phyloP scores from a whole-genome alignment of 2,888 invertebrate species.

The Epistrophe grossulariae region DNA sequence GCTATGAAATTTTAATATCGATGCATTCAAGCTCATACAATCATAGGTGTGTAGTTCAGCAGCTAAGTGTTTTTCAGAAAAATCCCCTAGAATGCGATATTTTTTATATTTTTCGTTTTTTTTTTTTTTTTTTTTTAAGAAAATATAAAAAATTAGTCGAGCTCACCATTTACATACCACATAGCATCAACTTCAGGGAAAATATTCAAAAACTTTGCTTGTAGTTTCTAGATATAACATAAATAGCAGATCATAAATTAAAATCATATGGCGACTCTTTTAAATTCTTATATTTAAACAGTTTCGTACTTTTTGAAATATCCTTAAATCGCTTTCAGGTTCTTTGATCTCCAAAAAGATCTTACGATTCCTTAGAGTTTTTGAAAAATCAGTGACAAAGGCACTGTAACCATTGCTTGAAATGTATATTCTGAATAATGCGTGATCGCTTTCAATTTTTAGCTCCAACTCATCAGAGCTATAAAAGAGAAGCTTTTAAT shows the following conservation, averaged over 20 bases:
- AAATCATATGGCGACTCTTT: not conserved
- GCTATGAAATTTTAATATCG: constrained; percentile 78
- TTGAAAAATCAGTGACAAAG: constrained; percentile 78
- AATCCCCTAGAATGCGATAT: constrained; percentile 76
- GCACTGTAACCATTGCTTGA: constrained; percentile 78
- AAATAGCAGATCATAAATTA: not conserved
- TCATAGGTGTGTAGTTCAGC: constrained; percentile 80
- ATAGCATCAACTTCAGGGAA: constrained; percentile 81
- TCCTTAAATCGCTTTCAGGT: constrained; percentile 78
- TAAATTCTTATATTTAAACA: not conserved
- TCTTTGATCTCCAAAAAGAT: constrained; percentile 78
- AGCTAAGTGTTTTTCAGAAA: constrained; percentile 80
- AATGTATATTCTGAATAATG: constrained; percentile 79
- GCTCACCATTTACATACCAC: constrained; percentile 79
- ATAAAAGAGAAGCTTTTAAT: not conserved
- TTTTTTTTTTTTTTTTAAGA: not conserved
- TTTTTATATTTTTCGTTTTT: not conserved
- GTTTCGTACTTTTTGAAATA: constrained; percentile 78
- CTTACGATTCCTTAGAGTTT: constrained; percentile 37
- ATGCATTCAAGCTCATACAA: constrained; percentile 79
- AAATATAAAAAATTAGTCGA: not conserved
- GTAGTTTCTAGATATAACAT: constrained; percentile 77
- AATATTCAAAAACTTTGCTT: constrained; percentile 80
- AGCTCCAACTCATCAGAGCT: constrained; percentile 79
- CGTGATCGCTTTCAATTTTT: constrained; percentile 78